These are phyloP conservation scores for Cybosia mesomella DNA, from an alignment of 2,888 invertebrate genomes.

Conservation along the genomic window DNA sequence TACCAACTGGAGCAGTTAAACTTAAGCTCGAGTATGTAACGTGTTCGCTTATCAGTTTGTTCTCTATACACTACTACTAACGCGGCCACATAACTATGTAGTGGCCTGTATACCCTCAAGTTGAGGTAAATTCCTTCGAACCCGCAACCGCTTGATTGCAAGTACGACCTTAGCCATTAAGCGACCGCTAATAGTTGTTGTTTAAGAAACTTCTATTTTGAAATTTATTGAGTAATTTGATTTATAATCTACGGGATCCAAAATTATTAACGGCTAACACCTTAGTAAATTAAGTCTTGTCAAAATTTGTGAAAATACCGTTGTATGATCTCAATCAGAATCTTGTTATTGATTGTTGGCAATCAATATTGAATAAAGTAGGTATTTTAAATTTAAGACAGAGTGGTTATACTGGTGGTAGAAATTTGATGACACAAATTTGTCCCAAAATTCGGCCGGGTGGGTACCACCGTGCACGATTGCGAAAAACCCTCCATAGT, in stretches of 20 bases:
- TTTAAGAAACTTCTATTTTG: background rate
- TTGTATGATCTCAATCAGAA: too few species aligned
- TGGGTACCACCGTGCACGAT: too few species aligned
- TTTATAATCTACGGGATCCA: background rate
- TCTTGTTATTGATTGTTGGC: too few species aligned
- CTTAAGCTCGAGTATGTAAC: background rate
- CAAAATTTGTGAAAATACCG: too few species aligned
- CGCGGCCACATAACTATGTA: background rate
- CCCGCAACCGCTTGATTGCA: background rate
- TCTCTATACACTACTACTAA: background rate
- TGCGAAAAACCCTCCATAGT: too few species aligned
- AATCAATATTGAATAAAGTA: too few species aligned
- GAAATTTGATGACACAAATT: too few species aligned
- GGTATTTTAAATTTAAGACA: too few species aligned
- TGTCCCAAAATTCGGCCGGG: too few species aligned
- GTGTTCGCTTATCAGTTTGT: background rate
- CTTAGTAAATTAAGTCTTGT: background rate
- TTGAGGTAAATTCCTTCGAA: background rate
- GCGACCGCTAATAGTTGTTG: background rate
- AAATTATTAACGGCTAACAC: background rate
- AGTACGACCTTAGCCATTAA: constrained; percentile 2
- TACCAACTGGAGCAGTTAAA: background rate
- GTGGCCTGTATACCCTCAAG: background rate
- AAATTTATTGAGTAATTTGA: background rate
- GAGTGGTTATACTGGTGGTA: too few species aligned